These are phyloP conservation scores for Kryptolebias ocellatus DNA, from an alignment of 2,797 vertebrate genomes.

Conservation along the genomic window DNA sequence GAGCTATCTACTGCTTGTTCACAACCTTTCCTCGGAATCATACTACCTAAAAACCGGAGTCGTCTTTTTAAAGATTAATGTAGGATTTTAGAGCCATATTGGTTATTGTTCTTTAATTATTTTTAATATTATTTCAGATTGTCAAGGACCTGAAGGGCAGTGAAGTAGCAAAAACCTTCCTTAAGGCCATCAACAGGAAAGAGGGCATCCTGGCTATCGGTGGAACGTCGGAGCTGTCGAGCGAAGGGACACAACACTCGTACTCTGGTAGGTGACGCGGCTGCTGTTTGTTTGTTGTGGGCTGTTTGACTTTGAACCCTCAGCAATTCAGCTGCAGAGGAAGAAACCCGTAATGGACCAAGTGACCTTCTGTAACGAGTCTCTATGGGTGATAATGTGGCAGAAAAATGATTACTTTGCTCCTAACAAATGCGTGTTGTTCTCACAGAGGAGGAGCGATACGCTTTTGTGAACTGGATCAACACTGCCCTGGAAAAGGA, in stretches of 20 bases:
- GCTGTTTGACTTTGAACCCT: constrained; percentile 34
- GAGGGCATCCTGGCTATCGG: constrained; percentile 96
- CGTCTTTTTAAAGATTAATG: no score
- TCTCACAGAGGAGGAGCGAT: constrained; percentile 93
- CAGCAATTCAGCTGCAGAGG: constrained; percentile 5
- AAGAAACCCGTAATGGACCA: constrained; percentile 6
- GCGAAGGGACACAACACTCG: constrained; percentile 96
- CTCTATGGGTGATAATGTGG: neutral
- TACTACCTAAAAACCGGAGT: no score
- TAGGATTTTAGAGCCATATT: neutral
- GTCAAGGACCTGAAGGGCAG: constrained; percentile 93
- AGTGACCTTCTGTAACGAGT: constrained; percentile 13
- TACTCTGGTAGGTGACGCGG: constrained; percentile 86
- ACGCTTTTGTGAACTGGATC: constrained; percentile 98
- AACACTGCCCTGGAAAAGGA: constrained; percentile 95
- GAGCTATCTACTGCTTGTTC: no score
- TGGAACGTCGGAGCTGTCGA: constrained; percentile 93
- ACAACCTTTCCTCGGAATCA: no score
- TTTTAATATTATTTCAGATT: constrained; percentile 80
- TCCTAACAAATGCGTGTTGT: constrained; percentile 3
- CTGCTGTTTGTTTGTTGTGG: constrained; percentile 29
- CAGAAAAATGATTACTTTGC: neutral
- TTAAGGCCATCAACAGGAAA: constrained; percentile 95
- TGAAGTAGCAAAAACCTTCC: constrained; percentile 92
- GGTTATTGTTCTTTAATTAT: neutral